phyloP scores from a whole-genome alignment of 2,797 vertebrate species.

The Pogonophryne albipinna region DNA sequence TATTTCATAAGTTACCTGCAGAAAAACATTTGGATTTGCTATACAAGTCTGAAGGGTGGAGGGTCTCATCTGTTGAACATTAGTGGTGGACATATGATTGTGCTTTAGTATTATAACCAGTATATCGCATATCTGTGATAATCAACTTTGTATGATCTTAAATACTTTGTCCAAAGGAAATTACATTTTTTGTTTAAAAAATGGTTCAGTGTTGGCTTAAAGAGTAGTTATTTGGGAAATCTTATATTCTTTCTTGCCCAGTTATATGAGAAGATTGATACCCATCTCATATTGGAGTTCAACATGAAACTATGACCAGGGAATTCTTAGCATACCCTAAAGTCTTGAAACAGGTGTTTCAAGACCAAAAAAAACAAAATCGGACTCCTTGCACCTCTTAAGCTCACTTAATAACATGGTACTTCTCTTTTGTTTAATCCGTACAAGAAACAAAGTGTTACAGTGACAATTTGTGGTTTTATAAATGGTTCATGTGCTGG shows the following conservation, averaged over 20 bases:
- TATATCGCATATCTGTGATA: neutral
- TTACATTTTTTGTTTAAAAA: neutral
- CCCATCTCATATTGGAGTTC: neutral
- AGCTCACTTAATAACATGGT: neutral
- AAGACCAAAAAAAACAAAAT: too few species aligned
- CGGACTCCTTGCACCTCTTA: too few species aligned
- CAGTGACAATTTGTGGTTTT: neutral
- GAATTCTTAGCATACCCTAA: neutral
- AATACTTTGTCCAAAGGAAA: neutral
- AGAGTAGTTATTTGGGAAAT: neutral
- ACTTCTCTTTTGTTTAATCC: neutral
- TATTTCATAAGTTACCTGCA: slow-evolving; percentile 1
- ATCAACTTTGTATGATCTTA: neutral
- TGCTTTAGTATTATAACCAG: neutral
- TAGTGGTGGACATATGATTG: neutral
- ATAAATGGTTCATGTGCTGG: neutral
- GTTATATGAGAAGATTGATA: neutral
- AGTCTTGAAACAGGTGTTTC: too few species aligned
- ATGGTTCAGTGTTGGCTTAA: slow-evolving; percentile 5
- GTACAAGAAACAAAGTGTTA: neutral
- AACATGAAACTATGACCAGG: neutral
- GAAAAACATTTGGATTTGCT: neutral
- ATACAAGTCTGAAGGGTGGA: neutral
- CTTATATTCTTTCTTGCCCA: neutral
- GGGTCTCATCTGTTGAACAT: slow-evolving; percentile 1